phyloP scores from a whole-genome alignment of 2,113 vertebrate genomes.

The Chaetorhynchus papuensis region DNA sequence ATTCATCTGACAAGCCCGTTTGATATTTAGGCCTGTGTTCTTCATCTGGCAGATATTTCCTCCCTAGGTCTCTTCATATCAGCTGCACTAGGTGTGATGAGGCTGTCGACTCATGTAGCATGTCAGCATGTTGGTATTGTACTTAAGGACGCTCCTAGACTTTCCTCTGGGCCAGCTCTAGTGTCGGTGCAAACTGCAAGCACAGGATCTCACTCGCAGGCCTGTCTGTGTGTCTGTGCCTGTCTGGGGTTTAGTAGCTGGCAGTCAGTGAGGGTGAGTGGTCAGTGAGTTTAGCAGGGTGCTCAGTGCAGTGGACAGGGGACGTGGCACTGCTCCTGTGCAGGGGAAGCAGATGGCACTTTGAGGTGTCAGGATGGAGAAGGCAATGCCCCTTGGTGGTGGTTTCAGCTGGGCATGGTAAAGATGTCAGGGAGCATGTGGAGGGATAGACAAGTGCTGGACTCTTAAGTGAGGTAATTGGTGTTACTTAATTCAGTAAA shows the following conservation, averaged over 20 bases:
- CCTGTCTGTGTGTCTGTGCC: neutral
- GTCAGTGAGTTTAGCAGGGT: neutral
- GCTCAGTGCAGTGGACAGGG: fast-evolving
- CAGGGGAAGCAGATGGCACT: neutral
- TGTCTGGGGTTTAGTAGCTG: neutral
- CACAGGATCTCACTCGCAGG: neutral
- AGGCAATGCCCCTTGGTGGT: no score
- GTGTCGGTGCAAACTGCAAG: neutral
- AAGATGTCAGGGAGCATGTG: neutral
- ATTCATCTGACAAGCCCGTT: neutral
- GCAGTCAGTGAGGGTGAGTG: neutral
- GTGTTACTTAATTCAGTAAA: neutral
- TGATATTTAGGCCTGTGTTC: neutral
- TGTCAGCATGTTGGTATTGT: neutral
- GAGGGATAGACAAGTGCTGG: neutral
- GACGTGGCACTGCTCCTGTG: neutral
- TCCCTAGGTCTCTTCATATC: neutral
- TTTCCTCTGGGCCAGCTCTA: neutral
- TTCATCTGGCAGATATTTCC: neutral
- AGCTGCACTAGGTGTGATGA: neutral
- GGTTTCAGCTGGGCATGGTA: neutral
- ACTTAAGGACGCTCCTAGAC: neutral
- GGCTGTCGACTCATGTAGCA: neutral
- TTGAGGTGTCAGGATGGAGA: neutral
- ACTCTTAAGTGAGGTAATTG: neutral